Percentiles rank a stretch among this genome's conserved stretches.
Evolutionary conservation across 2,888 invertebrate genomes (phyloP).

Genomic region (Syritta pipiens): DNA sequence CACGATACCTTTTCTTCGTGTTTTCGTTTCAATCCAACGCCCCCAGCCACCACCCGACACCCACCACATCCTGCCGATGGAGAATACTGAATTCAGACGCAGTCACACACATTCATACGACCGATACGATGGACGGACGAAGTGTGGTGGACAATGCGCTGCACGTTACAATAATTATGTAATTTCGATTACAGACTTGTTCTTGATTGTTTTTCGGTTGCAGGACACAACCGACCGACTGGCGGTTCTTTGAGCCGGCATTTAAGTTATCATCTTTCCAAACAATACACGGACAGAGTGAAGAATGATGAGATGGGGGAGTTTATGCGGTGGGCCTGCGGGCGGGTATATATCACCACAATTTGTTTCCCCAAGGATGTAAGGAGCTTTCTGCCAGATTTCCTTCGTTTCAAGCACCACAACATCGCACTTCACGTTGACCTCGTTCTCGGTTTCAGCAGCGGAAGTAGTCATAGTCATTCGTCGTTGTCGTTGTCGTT

Average conservation of each 20-base stretch:
- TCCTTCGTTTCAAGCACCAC: slow-evolving; percentile 29
- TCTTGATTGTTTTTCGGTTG: slow-evolving; percentile 43
- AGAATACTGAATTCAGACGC: slow-evolving; percentile 19
- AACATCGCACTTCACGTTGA: slow-evolving; percentile 39
- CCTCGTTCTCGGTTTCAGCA: slow-evolving; percentile 50
- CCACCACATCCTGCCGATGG: slow-evolving; percentile 41
- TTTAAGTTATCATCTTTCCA: slow-evolving; percentile 32
- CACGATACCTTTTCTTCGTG: slow-evolving; percentile 26
- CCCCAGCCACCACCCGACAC: background rate
- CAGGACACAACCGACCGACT: background rate
- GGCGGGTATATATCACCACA: slow-evolving; percentile 25
- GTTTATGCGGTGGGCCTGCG: background rate
- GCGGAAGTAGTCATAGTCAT: slow-evolving; percentile 54
- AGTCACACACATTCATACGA: slow-evolving; percentile 3
- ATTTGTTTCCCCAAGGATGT: slow-evolving; percentile 51
- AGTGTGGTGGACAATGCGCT: slow-evolving; percentile 34
- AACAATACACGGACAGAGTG: slow-evolving; percentile 1
- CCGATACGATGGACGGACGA: background rate
- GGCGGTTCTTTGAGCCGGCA: slow-evolving; percentile 3
- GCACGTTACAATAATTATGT: slow-evolving; percentile 64
- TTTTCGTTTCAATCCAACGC: slow-evolving; percentile 1
- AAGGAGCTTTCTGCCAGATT: slow-evolving; percentile 36
- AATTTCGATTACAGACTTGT: slow-evolving; percentile 65
- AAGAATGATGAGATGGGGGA: background rate
- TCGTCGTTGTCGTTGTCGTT: slow-evolving; percentile 23